Base-by-base conservation (phyloP, 2,113 vertebrate genomes). In the Brachyistius frenatus region DNA sequence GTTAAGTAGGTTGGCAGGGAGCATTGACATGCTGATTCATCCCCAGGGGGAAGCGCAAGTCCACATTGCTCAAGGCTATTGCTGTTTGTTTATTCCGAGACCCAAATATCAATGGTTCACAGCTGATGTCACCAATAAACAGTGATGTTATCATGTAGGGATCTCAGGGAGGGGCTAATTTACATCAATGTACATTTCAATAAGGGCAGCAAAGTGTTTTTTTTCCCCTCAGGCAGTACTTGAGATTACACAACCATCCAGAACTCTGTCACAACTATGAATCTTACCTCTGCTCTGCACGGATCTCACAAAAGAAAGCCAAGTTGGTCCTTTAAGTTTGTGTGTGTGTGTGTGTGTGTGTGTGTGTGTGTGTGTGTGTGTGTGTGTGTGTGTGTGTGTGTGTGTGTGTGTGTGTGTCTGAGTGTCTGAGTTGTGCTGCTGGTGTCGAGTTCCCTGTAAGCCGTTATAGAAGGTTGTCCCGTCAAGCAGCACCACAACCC, bases 81-180 rank as follows among this genome's bases (percentile, higher is more conserved):
- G 41, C 69, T 73, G 54, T 66, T 62, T 41, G 35, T 15, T 54
- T 64, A 52, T 53, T 54, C 23, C 14, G 49, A 35, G 41, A 64
- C 62, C 32, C 8, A n/a, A 13, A 39, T 52, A 74, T 73, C 55
- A 77, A 54, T 7, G 53, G 37, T 15, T 77, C 30, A 44, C 66
- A 5, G n/a, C 56, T 62, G 58, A 39, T 70, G 0, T 37, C 50
- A n/a, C 66, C 15, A 15, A 39, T 69, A 47, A 68, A 57, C 47
- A 63, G 3, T 32, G 50, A 73, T 30, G 37, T 37, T 61, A 52
- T 77, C 8, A 60, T 14, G 5, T 10, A 3, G 11, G 13, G 9
- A 39, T 73, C 76, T 31, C 56, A 13, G 65, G 76, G 66, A 66
- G 54, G 53, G 66, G 76, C 8, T 73, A 9, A 13, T 79, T 66